Evolutionary conservation across 2,888 invertebrate species (phyloP).

Genomic region (Drosophila fungiperda): DNA sequence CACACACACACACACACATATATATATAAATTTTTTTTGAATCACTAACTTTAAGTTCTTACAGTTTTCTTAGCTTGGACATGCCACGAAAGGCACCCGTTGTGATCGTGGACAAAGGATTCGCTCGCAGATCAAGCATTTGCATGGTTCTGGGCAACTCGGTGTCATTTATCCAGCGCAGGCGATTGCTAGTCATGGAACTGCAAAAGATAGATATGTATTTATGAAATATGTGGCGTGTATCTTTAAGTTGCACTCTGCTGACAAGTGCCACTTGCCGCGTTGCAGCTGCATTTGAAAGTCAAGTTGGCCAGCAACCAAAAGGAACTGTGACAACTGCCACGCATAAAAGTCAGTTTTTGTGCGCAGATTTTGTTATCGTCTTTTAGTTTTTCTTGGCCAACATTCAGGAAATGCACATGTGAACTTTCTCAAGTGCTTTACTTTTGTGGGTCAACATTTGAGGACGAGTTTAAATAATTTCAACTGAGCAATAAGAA

Average conservation of each 20-base stretch:
- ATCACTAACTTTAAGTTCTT: conserved; percentile 83
- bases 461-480: conserved; percentile 16
- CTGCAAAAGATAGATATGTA: conserved; percentile 83
- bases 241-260: conserved; percentile 49
- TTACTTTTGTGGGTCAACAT: conserved; percentile 29
- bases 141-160: conserved; percentile 90
- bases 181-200: conserved; percentile 93
- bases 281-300: conserved; percentile 66
- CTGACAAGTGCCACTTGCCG: conserved; percentile 66
- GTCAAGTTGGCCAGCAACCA: conserved; percentile 68
- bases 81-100: conserved; percentile 90
- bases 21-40: neutral
- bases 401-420: conserved; percentile 40
- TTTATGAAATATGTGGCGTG: conserved; percentile 19
- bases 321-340: conserved; percentile 53
- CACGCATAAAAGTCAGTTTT: conserved; percentile 58
- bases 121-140: conserved; percentile 92
- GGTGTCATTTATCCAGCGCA: conserved; percentile 90
- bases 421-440: conserved; percentile 6
- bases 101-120: conserved; percentile 91
- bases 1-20: neutral
- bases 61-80: conserved; percentile 92
- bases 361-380: conserved; percentile 52
- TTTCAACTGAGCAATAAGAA: no score
- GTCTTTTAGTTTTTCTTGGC: conserved; percentile 66